Base-by-base conservation (phyloP, 2,888 invertebrate species). In the Tenthredo distinguenda region DNA sequence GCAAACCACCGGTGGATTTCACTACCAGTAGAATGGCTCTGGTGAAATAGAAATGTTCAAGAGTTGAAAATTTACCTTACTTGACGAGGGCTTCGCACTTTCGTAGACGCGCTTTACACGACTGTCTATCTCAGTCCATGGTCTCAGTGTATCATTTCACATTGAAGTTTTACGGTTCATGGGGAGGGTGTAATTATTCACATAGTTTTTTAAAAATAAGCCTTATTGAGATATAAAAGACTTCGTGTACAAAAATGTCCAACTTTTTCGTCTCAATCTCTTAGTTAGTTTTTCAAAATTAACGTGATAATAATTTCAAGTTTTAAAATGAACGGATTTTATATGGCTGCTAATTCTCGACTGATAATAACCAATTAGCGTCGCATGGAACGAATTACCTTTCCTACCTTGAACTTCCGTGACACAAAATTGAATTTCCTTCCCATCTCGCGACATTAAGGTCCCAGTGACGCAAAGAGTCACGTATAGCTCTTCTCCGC, bases 11-110 rank as follows among this genome's bases (percentile, higher is more conserved):
- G 31, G 15, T 7, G 50, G 4, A 77, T 77, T 77, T 55, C 4
- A 31, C 55, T 50, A 9, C 15, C 55, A 76, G 31, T 26, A n/a
- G 40, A 43, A 74, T 47, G 5, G 40, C 40, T 74, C 34, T 31
- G 34, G 34, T 68, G 68, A 34, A 68, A 68, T 68, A 18, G 68
- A 34, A 68, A 68, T 68, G 68, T 68, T 68, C 34, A 34, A 77
- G 31, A 77, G 7, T 77, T 18, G 12, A 47, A 34, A 55, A 77
- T 77, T 34, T 9, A 55, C 55, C 55, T 50, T 55, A 55, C 77
- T 34, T 77, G 77, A 77, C 77, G 55, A 77, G 55, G 77, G 77
- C 55, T 34, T 18, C 34, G 74, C 74, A 74, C 74, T 74, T 74
- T 74, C 47, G 34, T 77, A n/a, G 77, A 77, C 18, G 77, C 34